Base-by-base conservation (phyloP, 2,113 vertebrate species). In the Todiramphus saurophagus region DNA sequence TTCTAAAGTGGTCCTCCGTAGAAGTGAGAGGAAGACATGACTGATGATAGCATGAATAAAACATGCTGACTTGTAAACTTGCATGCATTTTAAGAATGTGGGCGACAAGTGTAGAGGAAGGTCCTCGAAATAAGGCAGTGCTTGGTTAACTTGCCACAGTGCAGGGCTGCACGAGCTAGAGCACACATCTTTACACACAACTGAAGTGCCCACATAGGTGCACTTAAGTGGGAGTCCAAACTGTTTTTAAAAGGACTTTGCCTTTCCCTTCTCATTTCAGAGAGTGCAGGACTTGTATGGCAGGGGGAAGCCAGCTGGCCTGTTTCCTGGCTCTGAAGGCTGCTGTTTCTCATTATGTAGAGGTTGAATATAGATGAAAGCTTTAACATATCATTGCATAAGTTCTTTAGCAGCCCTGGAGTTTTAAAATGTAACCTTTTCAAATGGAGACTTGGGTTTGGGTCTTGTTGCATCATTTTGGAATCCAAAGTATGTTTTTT, bases 1-100 rank as follows among this genome's bases (percentile, higher is more conserved):
- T 62, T 96, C 77, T 87, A 73, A 95, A 89, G 72, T 76, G 87
- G 66, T 72, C 62, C 39, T 94, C 13, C 16, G 6, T 35, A 59
- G 58, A 84, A 87, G 39, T 25, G 83, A 68, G 93, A 82, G 83
- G 76, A 82, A 72, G 83, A 68, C 53, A 51, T 5, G 51, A 66
- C 58, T 94, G 87, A 74, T 87, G 20, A n/a, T 72, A 87, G 58
- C 62, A 44, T 64, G 56, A 82, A 78, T 94, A 87, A 95, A 95
- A 82, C 87, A 67, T 69, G 50, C 64, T 55, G 60, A 43, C 56
- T 46, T 46, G 46, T 46, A 46, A 46, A 46, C 46, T 46, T 46
- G 46, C 46, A 20, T 46, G 20, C 46, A 46, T 46, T 46, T 46
- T 46, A 46, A 46, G 46, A 46, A 46, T 46, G 46, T 46, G 46